Evolutionary conservation across 2,797 vertebrate genomes (phyloP).

Genomic region (Esox lucius): DNA sequence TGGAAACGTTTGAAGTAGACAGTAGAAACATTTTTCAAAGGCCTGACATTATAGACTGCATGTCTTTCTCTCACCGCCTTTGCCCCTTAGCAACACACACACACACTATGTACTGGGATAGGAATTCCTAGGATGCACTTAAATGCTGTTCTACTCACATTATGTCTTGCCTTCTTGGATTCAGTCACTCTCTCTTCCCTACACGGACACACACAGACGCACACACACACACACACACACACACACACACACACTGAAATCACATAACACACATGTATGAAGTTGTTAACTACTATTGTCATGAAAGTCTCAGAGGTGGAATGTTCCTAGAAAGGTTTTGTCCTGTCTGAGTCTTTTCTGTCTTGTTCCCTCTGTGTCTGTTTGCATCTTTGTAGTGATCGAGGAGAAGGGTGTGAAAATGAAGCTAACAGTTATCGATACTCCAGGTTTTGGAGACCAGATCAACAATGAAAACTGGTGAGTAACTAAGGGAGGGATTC

Average conservation of each 20-base stretch:
- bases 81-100: background rate
- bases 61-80: background rate
- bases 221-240: background rate
- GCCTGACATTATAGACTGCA: too few species aligned
- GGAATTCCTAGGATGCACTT: background rate
- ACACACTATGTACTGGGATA: background rate
- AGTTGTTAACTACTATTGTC: too few species aligned
- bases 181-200: too few species aligned
- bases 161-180: too few species aligned
- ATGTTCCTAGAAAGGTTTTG: too few species aligned
- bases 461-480: conserved; percentile 91
- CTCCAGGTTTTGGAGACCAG: conserved; percentile 87
- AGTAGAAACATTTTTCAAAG: background rate
- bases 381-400: conserved; percentile 67
- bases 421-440: conserved; percentile 87
- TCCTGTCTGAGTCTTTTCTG: background rate
- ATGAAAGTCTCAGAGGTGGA: too few species aligned
- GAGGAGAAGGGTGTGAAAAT: conserved; percentile 87
- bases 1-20: background rate
- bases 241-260: background rate
- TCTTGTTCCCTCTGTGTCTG: background rate
- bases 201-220: too few species aligned
- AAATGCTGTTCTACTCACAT: background rate
- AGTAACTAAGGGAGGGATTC: background rate
- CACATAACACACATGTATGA: background rate